Base-by-base conservation (phyloP, 2,113 vertebrate species). In the Anoura caudifer region DNA sequence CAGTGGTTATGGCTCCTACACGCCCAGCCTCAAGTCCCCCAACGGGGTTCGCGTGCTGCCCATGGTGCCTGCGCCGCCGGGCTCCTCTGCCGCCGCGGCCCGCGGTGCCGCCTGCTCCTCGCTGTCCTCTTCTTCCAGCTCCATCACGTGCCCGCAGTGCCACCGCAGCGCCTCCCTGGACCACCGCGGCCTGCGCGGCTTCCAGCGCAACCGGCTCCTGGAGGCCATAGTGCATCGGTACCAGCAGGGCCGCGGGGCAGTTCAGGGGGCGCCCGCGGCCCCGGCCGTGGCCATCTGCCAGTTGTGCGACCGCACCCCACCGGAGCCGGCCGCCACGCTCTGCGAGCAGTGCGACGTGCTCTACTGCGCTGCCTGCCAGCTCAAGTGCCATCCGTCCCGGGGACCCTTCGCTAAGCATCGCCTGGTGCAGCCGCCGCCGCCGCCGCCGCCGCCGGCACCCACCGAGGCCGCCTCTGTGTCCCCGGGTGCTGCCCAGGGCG, bases 1-100 rank as follows among this genome's bases (percentile, higher is more conserved):
- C 98, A 99, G 99, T 98, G 99, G 99, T 33, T 99, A 99, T 95
- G 99, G 99, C 63, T 99, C 99, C 80, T 99, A 99, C 98, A 99
- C 99, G 0, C 99, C 99, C 65, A 99, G 99, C 98, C 99, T 99
- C 81, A 99, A 99, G 97, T 99, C 99, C 4, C 99, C 99, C 1
- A 99, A 99, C 96, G 99, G 99, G 8, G 99, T 99, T 61, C 98
- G 99, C 59, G 99, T 99, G 59, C 98, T 99, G 73, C 99, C 99
- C 1, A 98, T 98, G 67, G 98, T 98, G 33, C 98, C 98, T 0
- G 97, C 98, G 13, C 97, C 98, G 1, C 84, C 97, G 0, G 96
- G 98, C 63, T 96, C 98, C 33, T 97, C 97, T 1, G 97, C 98
- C 0, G 97, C 98, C 0, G 90, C 97, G 24, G 98, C 90, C 54